A percentile compares a stretch with the other conserved stretches of the same genome.
phyloP scores from a whole-genome alignment of 1,140 invertebrate species.

The Cecropterus lyciades region DNA sequence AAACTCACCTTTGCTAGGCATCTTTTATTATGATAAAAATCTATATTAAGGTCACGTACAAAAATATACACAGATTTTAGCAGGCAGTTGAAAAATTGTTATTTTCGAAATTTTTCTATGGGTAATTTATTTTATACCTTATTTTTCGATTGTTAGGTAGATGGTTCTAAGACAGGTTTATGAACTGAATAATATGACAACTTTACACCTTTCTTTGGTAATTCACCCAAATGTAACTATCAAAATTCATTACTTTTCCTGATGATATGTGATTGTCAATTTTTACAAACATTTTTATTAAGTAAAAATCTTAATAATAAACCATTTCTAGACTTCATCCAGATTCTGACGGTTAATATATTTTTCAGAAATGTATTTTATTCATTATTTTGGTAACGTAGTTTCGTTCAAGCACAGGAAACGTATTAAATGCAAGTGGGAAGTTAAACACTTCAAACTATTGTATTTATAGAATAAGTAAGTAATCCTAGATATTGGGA shows the following conservation, averaged over 20 bases:
- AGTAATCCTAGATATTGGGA: neutral
- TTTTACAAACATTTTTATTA: no score
- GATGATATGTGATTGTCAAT: no score
- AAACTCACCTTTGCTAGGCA: slow-evolving; percentile 4
- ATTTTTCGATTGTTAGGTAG: no score
- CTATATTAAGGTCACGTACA: slow-evolving; percentile 23
- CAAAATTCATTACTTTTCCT: no score
- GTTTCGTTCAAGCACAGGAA: neutral
- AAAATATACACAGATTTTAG: slow-evolving; percentile 25
- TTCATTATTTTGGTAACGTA: slow-evolving; percentile 5
- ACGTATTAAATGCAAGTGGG: slow-evolving; percentile 9
- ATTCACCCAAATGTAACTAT: no score
- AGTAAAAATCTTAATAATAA: neutral
- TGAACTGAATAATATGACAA: no score
- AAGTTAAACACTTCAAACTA: neutral
- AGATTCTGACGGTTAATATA: slow-evolving; percentile 5
- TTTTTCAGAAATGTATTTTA: slow-evolving; percentile 4
- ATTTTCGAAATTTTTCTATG: neutral
- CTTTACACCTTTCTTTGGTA: no score
- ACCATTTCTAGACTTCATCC: slow-evolving; percentile 5
- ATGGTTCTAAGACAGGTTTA: no score
- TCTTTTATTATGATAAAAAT: slow-evolving; percentile 22
- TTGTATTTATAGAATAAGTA: neutral
- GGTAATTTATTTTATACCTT: no score
- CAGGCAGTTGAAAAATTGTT: slow-evolving; percentile 14